Evolutionary conservation across 2,888 invertebrate genomes (phyloP), one percentile per base, ranked within the genome.

Genomic region (Chymomyza fuscimana): DNA sequence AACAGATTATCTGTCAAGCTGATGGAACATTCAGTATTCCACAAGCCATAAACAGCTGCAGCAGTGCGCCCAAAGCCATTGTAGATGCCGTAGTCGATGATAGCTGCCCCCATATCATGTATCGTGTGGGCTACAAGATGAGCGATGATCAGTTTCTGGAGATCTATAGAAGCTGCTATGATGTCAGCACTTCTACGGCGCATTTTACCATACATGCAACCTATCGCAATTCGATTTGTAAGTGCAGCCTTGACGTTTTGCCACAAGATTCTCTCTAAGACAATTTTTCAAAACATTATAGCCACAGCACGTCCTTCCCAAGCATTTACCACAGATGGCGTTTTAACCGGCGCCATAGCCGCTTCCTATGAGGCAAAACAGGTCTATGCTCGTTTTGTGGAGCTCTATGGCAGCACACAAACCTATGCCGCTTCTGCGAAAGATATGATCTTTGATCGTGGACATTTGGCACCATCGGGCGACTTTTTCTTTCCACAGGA

Each of bases 391-490:
- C 69, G 77, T 1, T 84, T 86, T 29, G 5, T 74, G 4, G 52
- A 10, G 0, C 58, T 76, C 0, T 65, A 85, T 1, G 78, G 76
- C 1, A 2, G 22, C 0, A 4, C n/a, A 0, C 85, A 85, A 32
- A 4, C 1, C 0, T 81, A 68, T 40, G n/a, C 81, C 0, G 36
- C 0, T 1, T 29, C 65, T 0, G 2, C 5, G 0, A 19, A 22
- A 1, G 63, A 65, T 1, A 19, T 63, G 2, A 0, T 71, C 2
- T 32, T 93, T 15, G 86, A 92, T 5, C 87, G 92, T 19, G 93
- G 93, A 16, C 93, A 93, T 80, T 77, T 93, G 32, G 88, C 91
- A 0, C 92, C 93, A 0, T 92, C 91, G 70, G 89, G 89, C 0
- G 93, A 93, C 82, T 92, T 92, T 70, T 88, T 92, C 16, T 93